These are phyloP conservation scores for Anoplophora glabripennis DNA, from an alignment of 1,140 invertebrate species.

Conservation along the genomic window DNA sequence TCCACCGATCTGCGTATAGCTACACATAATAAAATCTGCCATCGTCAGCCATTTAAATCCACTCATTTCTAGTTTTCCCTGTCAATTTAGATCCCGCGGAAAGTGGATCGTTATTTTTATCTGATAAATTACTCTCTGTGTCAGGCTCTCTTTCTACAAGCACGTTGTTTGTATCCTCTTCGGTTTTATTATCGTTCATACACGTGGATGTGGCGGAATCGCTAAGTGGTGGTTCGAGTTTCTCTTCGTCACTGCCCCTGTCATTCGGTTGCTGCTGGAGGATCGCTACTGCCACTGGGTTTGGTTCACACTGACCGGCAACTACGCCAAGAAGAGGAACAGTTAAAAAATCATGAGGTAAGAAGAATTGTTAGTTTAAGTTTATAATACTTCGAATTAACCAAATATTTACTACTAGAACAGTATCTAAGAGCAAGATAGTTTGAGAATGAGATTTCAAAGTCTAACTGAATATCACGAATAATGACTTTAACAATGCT, in stretches of 20 bases:
- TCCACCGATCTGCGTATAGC: no score
- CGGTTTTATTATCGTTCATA: conserved; percentile 12
- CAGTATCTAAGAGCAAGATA: no score
- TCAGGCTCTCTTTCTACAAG: conserved; percentile 7
- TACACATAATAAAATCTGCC: no score
- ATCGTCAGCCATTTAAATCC: conserved; percentile 28
- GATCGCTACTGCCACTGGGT: not conserved
- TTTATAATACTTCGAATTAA: no score
- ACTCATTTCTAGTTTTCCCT: conserved; percentile 30
- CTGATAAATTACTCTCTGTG: not conserved
- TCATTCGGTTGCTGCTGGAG: not conserved
- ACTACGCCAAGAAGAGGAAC: not conserved
- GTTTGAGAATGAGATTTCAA: no score
- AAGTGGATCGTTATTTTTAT: not conserved
- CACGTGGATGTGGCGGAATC: not conserved
- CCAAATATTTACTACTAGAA: no score
- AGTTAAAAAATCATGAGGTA: not conserved
- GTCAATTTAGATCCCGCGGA: conserved; percentile 35
- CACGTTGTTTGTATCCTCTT: conserved; percentile 9
- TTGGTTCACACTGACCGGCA: not conserved
- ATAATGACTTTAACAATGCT: no score
- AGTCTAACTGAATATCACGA: no score
- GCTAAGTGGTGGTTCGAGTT: not conserved
- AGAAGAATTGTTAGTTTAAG: not conserved
- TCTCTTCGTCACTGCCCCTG: not conserved